Percentiles rank a stretch among this genome's conserved stretches.
Evolutionary conservation across 2,113 vertebrate species (phyloP).

Genomic region (Gracilinanus agilis): DNA sequence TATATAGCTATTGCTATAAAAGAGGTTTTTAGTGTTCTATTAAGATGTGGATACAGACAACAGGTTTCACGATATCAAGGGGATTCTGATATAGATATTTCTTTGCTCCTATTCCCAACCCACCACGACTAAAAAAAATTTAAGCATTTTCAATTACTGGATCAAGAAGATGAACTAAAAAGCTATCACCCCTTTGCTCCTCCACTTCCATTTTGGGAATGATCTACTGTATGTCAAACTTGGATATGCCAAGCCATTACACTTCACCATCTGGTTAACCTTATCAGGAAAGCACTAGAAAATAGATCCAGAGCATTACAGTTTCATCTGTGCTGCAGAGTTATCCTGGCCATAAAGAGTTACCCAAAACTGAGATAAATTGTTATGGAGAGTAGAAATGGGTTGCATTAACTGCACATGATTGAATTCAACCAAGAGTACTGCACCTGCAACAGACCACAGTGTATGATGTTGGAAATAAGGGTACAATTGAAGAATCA

Average conservation of each 20-base stretch:
- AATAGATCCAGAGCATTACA: constrained; percentile 77
- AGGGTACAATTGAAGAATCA: neutral
- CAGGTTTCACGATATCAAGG: constrained; percentile 54
- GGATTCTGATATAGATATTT: constrained; percentile 48
- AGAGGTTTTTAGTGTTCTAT: constrained; percentile 30
- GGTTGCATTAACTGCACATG: constrained; percentile 69
- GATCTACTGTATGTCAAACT: constrained; percentile 73
- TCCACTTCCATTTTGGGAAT: constrained; percentile 56
- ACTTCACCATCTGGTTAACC: constrained; percentile 82
- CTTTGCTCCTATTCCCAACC: neutral
- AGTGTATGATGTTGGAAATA: neutral
- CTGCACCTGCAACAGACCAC: constrained; percentile 32
- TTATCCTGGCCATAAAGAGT: constrained; percentile 78
- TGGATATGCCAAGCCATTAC: constrained; percentile 69
- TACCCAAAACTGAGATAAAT: constrained; percentile 80
- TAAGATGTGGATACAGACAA: constrained; percentile 41
- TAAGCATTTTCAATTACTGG: constrained; percentile 60
- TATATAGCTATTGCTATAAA: constrained; percentile 40
- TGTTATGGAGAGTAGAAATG: constrained; percentile 78
- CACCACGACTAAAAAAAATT: constrained; percentile 16
- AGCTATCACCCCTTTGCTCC: constrained; percentile 61
- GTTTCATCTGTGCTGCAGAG: constrained; percentile 74
- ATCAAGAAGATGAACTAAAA: constrained; percentile 75
- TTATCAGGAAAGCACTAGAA: constrained; percentile 81
- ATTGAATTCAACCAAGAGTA: constrained; percentile 62